These are phyloP conservation scores for Ptychodera flava DNA, from an alignment of 35 echinoderm and acorn worm species.

Conservation along the genomic window DNA sequence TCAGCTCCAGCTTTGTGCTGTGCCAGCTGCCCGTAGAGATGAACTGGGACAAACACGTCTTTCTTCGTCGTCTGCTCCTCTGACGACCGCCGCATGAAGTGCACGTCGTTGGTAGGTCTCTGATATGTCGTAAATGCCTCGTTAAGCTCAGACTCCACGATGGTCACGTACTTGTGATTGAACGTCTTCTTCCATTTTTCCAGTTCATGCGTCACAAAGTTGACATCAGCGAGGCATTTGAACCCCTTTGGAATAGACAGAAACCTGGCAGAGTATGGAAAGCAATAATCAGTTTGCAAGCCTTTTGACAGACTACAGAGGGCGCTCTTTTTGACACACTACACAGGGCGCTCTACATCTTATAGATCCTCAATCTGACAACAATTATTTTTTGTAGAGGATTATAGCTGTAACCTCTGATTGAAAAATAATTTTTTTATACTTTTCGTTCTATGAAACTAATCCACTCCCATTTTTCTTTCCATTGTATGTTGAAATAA, in stretches of 20 bases:
- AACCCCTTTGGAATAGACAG: conserved; percentile 90
- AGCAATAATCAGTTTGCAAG: no score
- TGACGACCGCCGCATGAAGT: conserved; percentile 44
- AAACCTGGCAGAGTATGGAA: conserved; percentile 42
- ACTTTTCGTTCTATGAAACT: no score
- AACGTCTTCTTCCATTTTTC: conserved; percentile 78
- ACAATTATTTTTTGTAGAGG: no score
- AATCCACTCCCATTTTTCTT: no score
- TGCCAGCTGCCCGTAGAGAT: conserved; percentile 78
- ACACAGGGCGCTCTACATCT: no score
- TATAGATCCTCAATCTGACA: no score
- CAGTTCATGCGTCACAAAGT: conserved; percentile 87
- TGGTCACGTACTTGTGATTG: conserved; percentile 81
- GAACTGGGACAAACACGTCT: conserved; percentile 89
- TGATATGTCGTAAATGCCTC: conserved; percentile 86
- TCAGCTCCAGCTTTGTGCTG: conserved; percentile 70
- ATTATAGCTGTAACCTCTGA: no score
- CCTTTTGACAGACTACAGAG: no score
- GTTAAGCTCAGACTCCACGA: conserved; percentile 92
- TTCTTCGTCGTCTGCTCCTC: conserved; percentile 45
- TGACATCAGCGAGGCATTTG: conserved; percentile 87
- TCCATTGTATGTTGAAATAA: no score
- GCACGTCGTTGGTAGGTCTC: conserved; percentile 42
- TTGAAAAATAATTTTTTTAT: no score
- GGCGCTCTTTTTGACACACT: no score